Evolutionary conservation across 1,140 invertebrate genomes (phyloP), one percentile per base, ranked within the genome.

Genomic region (Ceratina japonica): DNA sequence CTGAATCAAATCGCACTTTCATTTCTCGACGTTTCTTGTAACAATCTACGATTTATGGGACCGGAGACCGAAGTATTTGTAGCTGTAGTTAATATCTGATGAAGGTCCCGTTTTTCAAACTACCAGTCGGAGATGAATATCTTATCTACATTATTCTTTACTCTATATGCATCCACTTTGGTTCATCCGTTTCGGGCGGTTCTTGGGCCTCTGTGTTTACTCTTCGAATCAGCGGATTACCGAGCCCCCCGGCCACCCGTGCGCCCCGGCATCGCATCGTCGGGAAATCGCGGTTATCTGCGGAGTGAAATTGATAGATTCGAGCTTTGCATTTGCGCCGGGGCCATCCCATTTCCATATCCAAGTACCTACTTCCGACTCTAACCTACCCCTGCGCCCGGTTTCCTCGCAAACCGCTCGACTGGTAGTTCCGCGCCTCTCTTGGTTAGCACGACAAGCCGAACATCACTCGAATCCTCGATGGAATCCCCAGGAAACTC

Each of bases 271-370:
- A 44, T 61, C 12, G 56, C 72, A 70, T 58, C 62, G 5, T 16
- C 68, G n/a, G 44, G 56, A 79, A 44, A 79, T 71, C 81, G 65
- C 63, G 54, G 73, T 76, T 79, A 81, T 74, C 85, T 82, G 83
- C 77, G 69, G 80, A 89, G 87, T 88, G 87, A 91, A 90, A 90
- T 91, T 91, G 90, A 91, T 91, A 91, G 89, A 91, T 91, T 90
- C 87, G 87, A 87, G 89, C 84, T 88, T 89, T 83, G 86, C 86
- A 87, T 89, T 88, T 81, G 83, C 82, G 79, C 76, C 76, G 71
- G 84, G 84, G 70, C 73, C 59, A 81, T 84, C 83, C 86, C 83
- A 88, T 91, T 89, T 90, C 87, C 86, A 88, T 88, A 89, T 88
- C 80, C 86, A 88, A 91, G 90, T 90, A 88, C 81, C 83, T 84